Evolutionary conservation across 2,888 invertebrate genomes (phyloP), one percentile per base, ranked within the genome.

Genomic region (Hirtodrosophila histrioides): DNA sequence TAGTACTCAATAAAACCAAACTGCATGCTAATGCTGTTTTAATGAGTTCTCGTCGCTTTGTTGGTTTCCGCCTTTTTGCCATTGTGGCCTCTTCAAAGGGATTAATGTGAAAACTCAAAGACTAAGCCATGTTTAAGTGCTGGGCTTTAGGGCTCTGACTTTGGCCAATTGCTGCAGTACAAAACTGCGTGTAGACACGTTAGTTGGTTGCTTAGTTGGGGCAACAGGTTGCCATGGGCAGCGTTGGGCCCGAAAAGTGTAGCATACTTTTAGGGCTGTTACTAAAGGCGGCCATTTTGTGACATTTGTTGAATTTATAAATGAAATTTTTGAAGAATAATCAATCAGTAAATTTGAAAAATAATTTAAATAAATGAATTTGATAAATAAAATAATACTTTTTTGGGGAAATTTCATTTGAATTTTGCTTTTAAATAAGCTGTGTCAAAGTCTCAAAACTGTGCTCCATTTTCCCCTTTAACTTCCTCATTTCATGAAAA

Each of bases 11-110:
- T 73, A 78, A 78, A 73, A 49, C 27, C 63, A 66, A 72, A 69
- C 78, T 86, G 83, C 80, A 83, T 75, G 68, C 69, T 82, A 82
- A 82, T 80, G 50, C 83, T 54, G 44, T 58, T 80, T 86, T 83
- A 83, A 82, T 82, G 83, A 83, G 80, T 82, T 86, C 50, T 27
- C 61, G 31, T 64, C 56, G 56, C 53, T 74, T 40, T 60, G 45
- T 55, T 66, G 49, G 45, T 48, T 58, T 45, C 48, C 39, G 48
- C 31, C 62, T 49, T 40, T 49, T 23, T 45, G 31, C 51, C 36
- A 36, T 46, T 73, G 60, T 62, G 41, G 45, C 49, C 75, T 58
- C 51, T 48, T 68, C 50, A 63, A 54, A 41, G 55, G 55, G 51
- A 63, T 74, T 45, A 74, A 66, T 48, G 65, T 45, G 35, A 43